A percentile compares a stretch with the other conserved stretches of the same genome.
Evolutionary conservation across 2,888 invertebrate species (phyloP).

Genomic region (Ophion ellenae): DNA sequence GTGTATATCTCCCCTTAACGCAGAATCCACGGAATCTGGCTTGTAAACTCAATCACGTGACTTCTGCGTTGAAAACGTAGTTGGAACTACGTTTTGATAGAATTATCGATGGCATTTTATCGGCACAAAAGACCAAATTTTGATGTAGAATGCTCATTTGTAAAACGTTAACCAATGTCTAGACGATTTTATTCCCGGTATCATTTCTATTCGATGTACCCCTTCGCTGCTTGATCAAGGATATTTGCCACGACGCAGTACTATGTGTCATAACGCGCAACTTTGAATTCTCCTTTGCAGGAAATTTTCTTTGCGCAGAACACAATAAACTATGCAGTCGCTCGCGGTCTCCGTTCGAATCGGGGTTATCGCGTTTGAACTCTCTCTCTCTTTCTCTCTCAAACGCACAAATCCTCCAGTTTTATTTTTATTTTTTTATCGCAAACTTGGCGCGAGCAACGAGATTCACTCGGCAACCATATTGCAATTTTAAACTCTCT

Average conservation of each 20-base stretch:
- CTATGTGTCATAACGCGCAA: neutral
- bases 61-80: too few species aligned
- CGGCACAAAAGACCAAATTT: too few species aligned
- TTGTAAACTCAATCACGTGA: too few species aligned
- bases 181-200: neutral
- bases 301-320: constrained; percentile 41
- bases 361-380: constrained; percentile 56
- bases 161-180: neutral
- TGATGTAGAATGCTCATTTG: too few species aligned
- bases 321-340: constrained; percentile 29
- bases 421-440: constrained; percentile 17
- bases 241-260: constrained; percentile 35
- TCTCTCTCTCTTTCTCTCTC: constrained; percentile 34
- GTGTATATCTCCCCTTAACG: too few species aligned
- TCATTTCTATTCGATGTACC: neutral
- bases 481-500: neutral
- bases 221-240: neutral
- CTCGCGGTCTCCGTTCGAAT: constrained; percentile 43
- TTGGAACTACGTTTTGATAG: too few species aligned
- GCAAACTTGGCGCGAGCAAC: neutral
- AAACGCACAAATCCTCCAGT: constrained; percentile 42
- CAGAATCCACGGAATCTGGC: too few species aligned
- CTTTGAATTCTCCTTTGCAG: constrained; percentile 14
- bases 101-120: too few species aligned
- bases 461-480: neutral